phyloP scores from a whole-genome alignment of 2,797 vertebrate species.

The Benthosema pterotum region DNA sequence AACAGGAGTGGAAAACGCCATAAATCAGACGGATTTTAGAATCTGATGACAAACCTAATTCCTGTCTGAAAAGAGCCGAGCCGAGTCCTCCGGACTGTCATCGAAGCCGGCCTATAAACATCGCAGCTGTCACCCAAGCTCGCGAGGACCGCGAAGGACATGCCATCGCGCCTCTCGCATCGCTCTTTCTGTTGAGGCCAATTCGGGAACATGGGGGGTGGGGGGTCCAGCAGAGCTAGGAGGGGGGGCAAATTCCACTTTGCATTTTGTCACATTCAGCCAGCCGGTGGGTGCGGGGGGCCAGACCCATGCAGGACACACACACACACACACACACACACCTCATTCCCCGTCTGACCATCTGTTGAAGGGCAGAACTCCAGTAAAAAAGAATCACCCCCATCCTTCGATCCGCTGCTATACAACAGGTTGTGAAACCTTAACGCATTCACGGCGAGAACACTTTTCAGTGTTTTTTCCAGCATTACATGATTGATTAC shows the following conservation, averaged over 20 bases:
- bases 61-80: slow-evolving; percentile 85
- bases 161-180: slow-evolving; percentile 87
- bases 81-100: slow-evolving; percentile 85
- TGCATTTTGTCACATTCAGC: slow-evolving; percentile 89
- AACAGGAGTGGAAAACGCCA: slow-evolving; percentile 74
- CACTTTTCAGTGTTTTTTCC: too few species aligned
- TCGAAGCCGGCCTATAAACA: slow-evolving; percentile 90
- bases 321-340: slow-evolving; percentile 2
- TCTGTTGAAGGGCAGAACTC: slow-evolving; percentile 84
- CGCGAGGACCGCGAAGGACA: slow-evolving; percentile 81
- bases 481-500: too few species aligned
- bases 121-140: slow-evolving; percentile 90
- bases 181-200: slow-evolving; percentile 75
- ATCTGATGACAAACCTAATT: slow-evolving; percentile 92
- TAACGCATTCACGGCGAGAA: too few species aligned
- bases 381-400: slow-evolving; percentile 77
- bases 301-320: slow-evolving; percentile 26
- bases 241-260: slow-evolving; percentile 81
- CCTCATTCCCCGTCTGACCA: slow-evolving; percentile 73
- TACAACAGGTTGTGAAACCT: slow-evolving; percentile 75
- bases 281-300: slow-evolving; percentile 50
- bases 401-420: slow-evolving; percentile 62
- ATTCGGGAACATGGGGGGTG: slow-evolving; percentile 78
- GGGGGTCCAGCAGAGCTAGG: neutral
- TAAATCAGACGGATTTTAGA: slow-evolving; percentile 92